phyloP scores from a whole-genome alignment of 35 echinoderm and acorn worm species.

The Chiridota heheva region DNA sequence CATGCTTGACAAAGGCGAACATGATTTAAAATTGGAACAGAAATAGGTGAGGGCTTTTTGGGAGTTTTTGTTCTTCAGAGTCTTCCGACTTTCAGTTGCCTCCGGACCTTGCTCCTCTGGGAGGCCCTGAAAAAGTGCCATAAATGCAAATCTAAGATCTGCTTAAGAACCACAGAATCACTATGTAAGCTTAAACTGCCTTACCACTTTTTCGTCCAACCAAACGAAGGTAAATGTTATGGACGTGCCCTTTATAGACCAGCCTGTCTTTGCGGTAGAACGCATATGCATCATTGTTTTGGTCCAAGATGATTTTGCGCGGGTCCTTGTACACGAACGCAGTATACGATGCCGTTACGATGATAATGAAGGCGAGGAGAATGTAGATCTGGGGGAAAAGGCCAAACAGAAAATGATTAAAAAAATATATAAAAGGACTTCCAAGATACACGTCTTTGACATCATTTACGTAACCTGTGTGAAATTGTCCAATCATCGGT shows the following conservation, averaged over 20 bases:
- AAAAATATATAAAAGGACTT: too few relatives aligned
- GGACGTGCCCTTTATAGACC: conserved; percentile 72
- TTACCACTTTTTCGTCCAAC: conserved; percentile 88
- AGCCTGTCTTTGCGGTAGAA: conserved; percentile 47
- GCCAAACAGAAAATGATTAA: too few relatives aligned
- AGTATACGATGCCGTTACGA: conserved; percentile 47
- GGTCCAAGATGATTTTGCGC: conserved; percentile 67
- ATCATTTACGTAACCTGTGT: too few relatives aligned
- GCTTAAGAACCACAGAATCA: not conserved
- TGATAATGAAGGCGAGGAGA: conserved; percentile 46
- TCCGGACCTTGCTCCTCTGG: not conserved
- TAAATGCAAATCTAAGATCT: not conserved
- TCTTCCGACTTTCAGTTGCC: not conserved
- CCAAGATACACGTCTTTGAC: too few relatives aligned
- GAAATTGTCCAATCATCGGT: too few relatives aligned
- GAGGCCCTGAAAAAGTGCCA: not conserved
- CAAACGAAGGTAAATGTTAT: conserved; percentile 92
- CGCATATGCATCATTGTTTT: conserved; percentile 43
- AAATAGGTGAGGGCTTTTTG: too few relatives aligned
- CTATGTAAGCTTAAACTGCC: not conserved
- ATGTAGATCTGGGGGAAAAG: conserved; percentile 49
- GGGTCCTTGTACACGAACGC: conserved; percentile 64
- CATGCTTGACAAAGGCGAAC: too few relatives aligned
- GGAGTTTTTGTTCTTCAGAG: too few relatives aligned
- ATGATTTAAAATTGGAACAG: too few relatives aligned